Evolutionary conservation across 1,140 invertebrate species (phyloP).

Genomic region (Bombus ignitus): DNA sequence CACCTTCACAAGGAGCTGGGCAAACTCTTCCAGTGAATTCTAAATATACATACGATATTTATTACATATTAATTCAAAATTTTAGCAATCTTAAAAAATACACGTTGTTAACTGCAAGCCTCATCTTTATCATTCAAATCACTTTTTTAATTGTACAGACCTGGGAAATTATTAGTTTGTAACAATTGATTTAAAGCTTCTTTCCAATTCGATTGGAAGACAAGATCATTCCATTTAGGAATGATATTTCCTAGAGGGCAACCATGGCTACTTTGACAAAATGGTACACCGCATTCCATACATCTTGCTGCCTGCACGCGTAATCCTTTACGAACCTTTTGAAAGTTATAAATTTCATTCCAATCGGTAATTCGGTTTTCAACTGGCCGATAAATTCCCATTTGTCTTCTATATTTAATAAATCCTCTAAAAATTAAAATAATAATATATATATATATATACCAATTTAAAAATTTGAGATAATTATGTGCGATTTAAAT

Average conservation of each 20-base stretch:
- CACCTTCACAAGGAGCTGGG: conserved; percentile 99
- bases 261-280: conserved; percentile 98
- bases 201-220: conserved; percentile 97
- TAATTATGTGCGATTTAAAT: neutral
- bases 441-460: neutral
- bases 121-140: no score
- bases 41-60: conserved; percentile 58
- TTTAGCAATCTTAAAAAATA: neutral
- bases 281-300: conserved; percentile 99
- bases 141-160: conserved; percentile 69
- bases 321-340: conserved; percentile 93
- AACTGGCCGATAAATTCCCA: conserved; percentile 91
- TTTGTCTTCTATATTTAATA: conserved; percentile 97
- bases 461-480: neutral
- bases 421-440: conserved; percentile 88
- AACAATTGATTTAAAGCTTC: conserved; percentile 97
- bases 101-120: no score
- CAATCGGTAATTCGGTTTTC: conserved; percentile 95
- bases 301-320: conserved; percentile 97
- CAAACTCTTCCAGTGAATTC: conserved; percentile 99
- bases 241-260: conserved; percentile 99
- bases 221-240: conserved; percentile 99
- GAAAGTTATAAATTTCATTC: conserved; percentile 97
- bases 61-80: neutral
- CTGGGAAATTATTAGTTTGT: conserved; percentile 99